Base-by-base conservation (phyloP, 2,888 invertebrate genomes). In the Lithophane socia region DNA sequence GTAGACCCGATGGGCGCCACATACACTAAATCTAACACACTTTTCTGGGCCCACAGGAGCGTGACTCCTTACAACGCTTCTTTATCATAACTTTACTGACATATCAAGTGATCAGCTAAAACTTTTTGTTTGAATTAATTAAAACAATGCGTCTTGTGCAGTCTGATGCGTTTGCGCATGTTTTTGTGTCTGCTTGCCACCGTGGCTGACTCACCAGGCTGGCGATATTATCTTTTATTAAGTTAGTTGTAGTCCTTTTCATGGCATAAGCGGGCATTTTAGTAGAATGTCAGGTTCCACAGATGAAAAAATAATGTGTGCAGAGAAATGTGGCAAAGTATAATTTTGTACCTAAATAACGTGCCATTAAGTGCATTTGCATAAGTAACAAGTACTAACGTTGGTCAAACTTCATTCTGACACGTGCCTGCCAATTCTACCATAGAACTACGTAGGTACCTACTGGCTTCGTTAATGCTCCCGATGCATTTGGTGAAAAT, bases 311-410 rank as follows among this genome's bases (percentile, higher is more conserved):
- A 24, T 4, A 24, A n/a, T 13, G 47, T 60, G 44, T 54, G 37
- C 29, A 18, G 13, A 71, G 18, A 3, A 60, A 52, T 44, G 37
- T 63, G 66, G 49, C 16, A 52, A 42, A 37, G 24, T 24, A 21
- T 56, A 9, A n/a, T n/a, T 37, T 13, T 7, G n/a, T 29, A n/a
- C n/a, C n/a, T n/a, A 49, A 82, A 82, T 60, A 42, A 58, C 16
- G 12, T 21, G 18, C 16, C 68, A 21, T 47, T 69, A 47, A n/a
- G 44, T 66, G 65, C 66, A 83, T 78, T 80, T 78, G 29, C 49
- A 16, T 13, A 68, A 54, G 54, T 75, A 74, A 68, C 68, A 56
- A 72, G 64, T 21, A 24, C 81, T 85, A 85, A 85, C 49, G 54
- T 74, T 56, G 49, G 4, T 24, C 24, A 52, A 80, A 72, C 71